Conservation (phyloP, 2,113 vertebrate genomes). For the Morone chrysops region DNA sequence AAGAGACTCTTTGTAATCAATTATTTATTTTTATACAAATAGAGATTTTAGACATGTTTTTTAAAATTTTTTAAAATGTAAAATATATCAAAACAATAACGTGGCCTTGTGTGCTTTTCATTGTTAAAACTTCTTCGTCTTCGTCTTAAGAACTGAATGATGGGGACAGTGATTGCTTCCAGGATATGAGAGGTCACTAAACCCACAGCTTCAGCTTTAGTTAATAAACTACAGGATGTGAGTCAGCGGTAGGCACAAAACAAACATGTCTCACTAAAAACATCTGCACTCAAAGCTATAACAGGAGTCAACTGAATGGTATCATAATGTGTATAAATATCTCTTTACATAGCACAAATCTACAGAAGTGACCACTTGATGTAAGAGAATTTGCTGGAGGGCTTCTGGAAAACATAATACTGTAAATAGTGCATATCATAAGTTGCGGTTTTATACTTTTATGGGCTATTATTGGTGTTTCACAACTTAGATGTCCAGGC, state of each 20-base stretch:
- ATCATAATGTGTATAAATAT: not conserved
- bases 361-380: not conserved
- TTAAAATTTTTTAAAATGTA: constrained; percentile 71
- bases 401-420: not conserved
- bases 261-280: constrained; percentile 41
- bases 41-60: constrained; percentile 18
- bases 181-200: constrained; percentile 55
- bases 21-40: constrained; percentile 74
- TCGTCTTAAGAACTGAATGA: not conserved
- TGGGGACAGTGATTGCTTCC: constrained; percentile 8
- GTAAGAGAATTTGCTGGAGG: not conserved
- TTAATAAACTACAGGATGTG: constrained; percentile 66
- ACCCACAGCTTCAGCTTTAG: constrained; percentile 37
- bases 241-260: constrained; percentile 27
- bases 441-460: not conserved
- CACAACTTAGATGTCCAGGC: not conserved
- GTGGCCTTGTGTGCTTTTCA: constrained; percentile 24
- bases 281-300: constrained; percentile 25
- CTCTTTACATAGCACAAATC: not conserved
- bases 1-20: not conserved
- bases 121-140: not conserved
- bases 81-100: constrained; percentile 60
- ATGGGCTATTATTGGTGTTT: not conserved
- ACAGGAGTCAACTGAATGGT: not conserved
- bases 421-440: not conserved